Evolutionary conservation across 2,888 invertebrate species (phyloP), one percentile per base, ranked within the genome.

Genomic region (Ectemnius lituratus): DNA sequence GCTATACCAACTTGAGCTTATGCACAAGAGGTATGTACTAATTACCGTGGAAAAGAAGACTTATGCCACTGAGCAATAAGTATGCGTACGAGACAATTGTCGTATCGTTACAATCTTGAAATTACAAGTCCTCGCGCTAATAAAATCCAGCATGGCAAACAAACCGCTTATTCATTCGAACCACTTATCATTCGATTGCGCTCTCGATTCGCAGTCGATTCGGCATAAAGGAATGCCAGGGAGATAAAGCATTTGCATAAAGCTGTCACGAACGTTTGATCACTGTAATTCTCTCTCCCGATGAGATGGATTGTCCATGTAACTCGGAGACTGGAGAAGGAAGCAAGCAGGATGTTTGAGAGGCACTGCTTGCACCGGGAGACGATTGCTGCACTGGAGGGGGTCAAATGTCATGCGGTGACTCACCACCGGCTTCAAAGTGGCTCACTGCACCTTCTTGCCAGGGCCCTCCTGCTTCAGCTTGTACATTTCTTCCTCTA

Each of bases 331-430:
- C 8, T 13, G 52, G 52, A 11, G 52, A 14, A 52, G 52, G 52
- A 52, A 16, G 14, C 13, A 52, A 16, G 14, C 13, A 28, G 45
- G 23, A 28, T 28, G 52, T 16, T 80, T 85, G 88, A 87, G 84
- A 80, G 84, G 77, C 86, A 62, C 85, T 88, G 84, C 66, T 75
- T 76, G 83, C 79, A 82, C 83, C 84, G 78, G 75, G 78, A 71
- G 76, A 72, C 78, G 78, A 78, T 66, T 73, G 75, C 60, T 71
- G 79, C 69, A 79, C 72, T 84, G 83, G 86, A 80, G 88, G 87
- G 87, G 85, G 83, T 88, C 86, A 87, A 88, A 88, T 88, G 87
- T 88, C 87, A 87, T 84, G 75, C 83, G 71, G 76, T 88, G 88
- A 88, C 82, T 88, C 87, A 88, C 83, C 83, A 65, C 70, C 78